These are phyloP conservation scores for Atherinomorus stipes DNA, from an alignment of 2,113 vertebrate species.

Conservation along the genomic window DNA sequence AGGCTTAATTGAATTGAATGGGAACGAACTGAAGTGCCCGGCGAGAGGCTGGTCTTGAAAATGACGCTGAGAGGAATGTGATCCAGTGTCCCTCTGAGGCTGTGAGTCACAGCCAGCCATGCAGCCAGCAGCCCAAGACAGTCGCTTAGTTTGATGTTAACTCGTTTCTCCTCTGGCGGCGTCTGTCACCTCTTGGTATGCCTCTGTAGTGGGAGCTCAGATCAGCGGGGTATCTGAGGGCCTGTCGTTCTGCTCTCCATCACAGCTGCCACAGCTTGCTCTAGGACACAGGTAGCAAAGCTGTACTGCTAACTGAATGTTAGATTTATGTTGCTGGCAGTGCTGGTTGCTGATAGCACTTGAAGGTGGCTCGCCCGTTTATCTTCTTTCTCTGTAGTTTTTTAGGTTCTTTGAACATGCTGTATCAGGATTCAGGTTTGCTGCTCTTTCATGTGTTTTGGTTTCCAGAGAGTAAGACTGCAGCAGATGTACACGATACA, in stretches of 20 bases:
- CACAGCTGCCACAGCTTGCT: constrained; percentile 54
- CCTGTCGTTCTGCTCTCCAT: constrained; percentile 73
- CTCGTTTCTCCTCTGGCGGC: constrained; percentile 74
- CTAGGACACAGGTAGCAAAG: constrained; percentile 67
- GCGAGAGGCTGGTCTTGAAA: constrained; percentile 53
- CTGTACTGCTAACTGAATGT: constrained; percentile 40
- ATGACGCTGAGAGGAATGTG: constrained; percentile 51
- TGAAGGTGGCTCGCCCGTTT: constrained; percentile 20
- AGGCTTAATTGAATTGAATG: constrained; percentile 70
- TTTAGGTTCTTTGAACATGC: background rate
- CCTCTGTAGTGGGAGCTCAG: constrained; percentile 60
- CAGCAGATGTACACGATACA: background rate
- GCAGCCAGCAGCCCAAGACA: constrained; percentile 70
- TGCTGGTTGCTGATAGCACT: constrained; percentile 47
- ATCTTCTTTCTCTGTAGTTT: background rate
- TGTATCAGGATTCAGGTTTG: background rate
- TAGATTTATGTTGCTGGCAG: constrained; percentile 56
- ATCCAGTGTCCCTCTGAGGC: constrained; percentile 59
- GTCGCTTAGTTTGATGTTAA: constrained; percentile 78
- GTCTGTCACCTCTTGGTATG: constrained; percentile 74
- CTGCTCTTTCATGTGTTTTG: background rate
- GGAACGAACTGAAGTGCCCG: constrained; percentile 43
- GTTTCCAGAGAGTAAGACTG: background rate
- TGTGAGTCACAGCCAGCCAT: constrained; percentile 73
- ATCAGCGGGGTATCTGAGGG: constrained; percentile 73